Base-by-base conservation (phyloP, 2,797 vertebrate genomes). In the Monodelphis domestica region DNA sequence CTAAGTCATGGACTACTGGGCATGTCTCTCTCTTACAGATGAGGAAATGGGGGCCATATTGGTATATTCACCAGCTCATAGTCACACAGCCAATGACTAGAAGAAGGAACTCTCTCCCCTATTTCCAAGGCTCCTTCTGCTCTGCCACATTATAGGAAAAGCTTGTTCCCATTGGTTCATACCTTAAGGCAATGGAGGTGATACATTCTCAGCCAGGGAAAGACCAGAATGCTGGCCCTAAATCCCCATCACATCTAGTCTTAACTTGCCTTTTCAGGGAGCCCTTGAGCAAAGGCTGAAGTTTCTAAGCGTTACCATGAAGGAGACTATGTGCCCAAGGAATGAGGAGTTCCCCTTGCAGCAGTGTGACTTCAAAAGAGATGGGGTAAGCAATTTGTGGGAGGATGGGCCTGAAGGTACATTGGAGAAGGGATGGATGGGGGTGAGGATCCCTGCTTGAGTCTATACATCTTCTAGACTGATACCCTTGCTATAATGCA, bases 1-100 rank as follows among this genome's bases (percentile, higher is more conserved):
- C 6, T 7, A 28, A 56, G 55, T 2, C 55, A 5, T 56, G 1
- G 6, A 6, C 55, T 10, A 0, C 1, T 3, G 2, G 29, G 56
- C 57, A 1, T n/a, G n/a, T 59, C 57, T 33, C 4, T 63, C 33
- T 33, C 33, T 14, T 14, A 5, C 12, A n/a, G 57, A 63, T 63
- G 57, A 63, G 12, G 30, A 15, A 56, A 56, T 26, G 1, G 5
- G 29, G 28, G 9, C 70, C 70, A 15, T 33, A 2, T 0, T 5
- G 1, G 7, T 78, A 33, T 78, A 38, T 17, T 7, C 21, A 15
- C n/a, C n/a, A 12, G 0, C 4, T 12, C 29, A 29, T 30, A 57
- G 57, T 30, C 57, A 12, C 57, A 59, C 57, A 56, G 5, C 26
- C 28, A 56, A 1, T 56, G 7, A 6, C 55, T 29, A 21, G 55